Evolutionary conservation across 2,113 vertebrate genomes (phyloP).

Genomic region (Trichechus manatus): DNA sequence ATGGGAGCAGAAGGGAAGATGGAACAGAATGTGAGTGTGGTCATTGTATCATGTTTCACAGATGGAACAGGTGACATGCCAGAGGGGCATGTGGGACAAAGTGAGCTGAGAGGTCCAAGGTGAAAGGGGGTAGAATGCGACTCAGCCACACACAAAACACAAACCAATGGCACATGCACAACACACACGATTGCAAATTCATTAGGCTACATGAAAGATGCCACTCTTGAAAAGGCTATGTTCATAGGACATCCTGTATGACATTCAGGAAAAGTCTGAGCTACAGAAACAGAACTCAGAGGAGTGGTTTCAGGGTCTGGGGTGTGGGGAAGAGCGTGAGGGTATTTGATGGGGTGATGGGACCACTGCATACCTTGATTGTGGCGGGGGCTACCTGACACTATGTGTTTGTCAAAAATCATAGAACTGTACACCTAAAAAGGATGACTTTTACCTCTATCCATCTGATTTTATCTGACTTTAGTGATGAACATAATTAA

Average conservation of each 20-base stretch:
- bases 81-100: neutral
- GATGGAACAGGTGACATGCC: rapidly evolving
- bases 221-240: neutral
- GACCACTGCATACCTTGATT: rapidly evolving
- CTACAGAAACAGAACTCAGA: neutral
- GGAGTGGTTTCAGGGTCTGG: neutral
- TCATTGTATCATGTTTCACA: neutral
- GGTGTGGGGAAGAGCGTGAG: rapidly evolving
- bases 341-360: neutral
- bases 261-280: neutral
- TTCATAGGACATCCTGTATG: no score
- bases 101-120: neutral
- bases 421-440: neutral
- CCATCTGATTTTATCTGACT: neutral
- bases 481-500: no score
- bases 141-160: neutral
- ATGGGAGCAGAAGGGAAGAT: neutral
- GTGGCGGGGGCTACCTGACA: rapidly evolving
- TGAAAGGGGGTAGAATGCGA: neutral
- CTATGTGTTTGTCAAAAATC: neutral
- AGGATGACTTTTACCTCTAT: neutral
- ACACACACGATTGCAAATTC: rapidly evolving
- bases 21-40: neutral
- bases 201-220: rapidly evolving
- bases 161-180: no score